phyloP scores from a whole-genome alignment of 2,113 vertebrate genomes.

The Sarotherodon lohbergeri region DNA sequence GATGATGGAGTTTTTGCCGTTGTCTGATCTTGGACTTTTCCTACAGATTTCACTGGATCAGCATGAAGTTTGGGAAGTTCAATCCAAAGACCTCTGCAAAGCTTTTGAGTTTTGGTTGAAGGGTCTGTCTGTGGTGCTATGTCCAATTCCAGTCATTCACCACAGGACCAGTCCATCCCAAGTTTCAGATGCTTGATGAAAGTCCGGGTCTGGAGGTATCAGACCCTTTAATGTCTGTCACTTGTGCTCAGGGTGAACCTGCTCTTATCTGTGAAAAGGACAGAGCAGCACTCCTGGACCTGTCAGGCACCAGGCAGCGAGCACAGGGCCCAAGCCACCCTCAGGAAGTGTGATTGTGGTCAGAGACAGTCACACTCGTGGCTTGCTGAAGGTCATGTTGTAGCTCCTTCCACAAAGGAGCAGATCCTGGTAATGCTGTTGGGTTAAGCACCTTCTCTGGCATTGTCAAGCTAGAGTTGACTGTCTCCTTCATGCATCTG shows the following conservation, averaged over 20 bases:
- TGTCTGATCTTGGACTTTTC: background rate
- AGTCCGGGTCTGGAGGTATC: fast-evolving
- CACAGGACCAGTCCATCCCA: background rate
- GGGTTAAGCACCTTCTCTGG: background rate
- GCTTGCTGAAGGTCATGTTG: background rate
- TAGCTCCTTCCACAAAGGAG: fast-evolving
- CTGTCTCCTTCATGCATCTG: fast-evolving
- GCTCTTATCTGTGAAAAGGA: background rate
- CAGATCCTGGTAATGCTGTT: background rate
- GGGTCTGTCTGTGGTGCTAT: background rate
- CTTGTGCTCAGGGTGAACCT: background rate
- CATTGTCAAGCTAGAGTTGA: fast-evolving
- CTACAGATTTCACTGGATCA: background rate
- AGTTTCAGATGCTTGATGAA: fast-evolving
- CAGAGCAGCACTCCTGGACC: background rate
- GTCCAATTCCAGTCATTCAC: background rate
- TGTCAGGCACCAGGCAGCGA: background rate
- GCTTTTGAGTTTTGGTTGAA: background rate
- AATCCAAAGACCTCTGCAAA: background rate
- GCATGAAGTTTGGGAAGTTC: background rate
- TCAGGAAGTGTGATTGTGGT: background rate
- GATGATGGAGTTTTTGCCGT: fast-evolving
- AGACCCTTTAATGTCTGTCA: fast-evolving
- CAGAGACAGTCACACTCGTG: fast-evolving
- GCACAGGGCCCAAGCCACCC: fast-evolving